Base-by-base conservation (phyloP, 2,113 vertebrate species). In the Vimba vimba region DNA sequence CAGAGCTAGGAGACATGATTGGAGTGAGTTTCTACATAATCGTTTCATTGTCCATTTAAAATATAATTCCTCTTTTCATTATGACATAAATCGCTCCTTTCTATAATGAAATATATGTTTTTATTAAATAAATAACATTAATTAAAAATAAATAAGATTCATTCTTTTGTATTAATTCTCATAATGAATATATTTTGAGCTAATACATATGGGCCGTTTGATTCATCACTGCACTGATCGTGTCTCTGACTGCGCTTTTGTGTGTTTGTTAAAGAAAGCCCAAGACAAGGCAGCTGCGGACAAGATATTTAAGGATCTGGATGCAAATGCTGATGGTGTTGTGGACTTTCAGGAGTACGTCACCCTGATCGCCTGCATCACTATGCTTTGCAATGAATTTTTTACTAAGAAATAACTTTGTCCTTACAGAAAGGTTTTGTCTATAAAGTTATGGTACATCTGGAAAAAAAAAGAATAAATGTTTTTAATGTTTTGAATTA, bases 331-430 rank as follows among this genome's bases (percentile, higher is more conserved):
- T 27, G 92, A 93, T 86, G 91, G 93, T 45, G 79, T 4, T 0
- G 94, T 96, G 86, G 94, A 95, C 88, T 95, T 96, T 79, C 6
- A 60, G 0, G 95, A 96, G 91, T 96, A 89, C 11, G 50, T 89
- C 81, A 91, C 0, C 8, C 1, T 95, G 82, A 64, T 95, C 33
- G 71, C 59, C 47, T 88, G 86, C 85, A 59, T 95, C 75, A 92
- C 94, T 45, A 47, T 87, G 79, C 5, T 93, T 52, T 93, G 92
- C 91, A 86, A 93, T 12, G 92, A 93, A 0, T 88, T 2, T 78
- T 89, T 93, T 94, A 10, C 19, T 0, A 8, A n/a, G 43, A 2
- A 25, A 45, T 6, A 81, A 7, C 8, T 2, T 4, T 73, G 69
- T 73, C 21, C 69, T 73, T n/a, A 73, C 69, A 73, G 5, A 45